These are phyloP conservation scores for Tursiops truncatus DNA, from an alignment of 2,113 vertebrate genomes.

Conservation along the genomic window DNA sequence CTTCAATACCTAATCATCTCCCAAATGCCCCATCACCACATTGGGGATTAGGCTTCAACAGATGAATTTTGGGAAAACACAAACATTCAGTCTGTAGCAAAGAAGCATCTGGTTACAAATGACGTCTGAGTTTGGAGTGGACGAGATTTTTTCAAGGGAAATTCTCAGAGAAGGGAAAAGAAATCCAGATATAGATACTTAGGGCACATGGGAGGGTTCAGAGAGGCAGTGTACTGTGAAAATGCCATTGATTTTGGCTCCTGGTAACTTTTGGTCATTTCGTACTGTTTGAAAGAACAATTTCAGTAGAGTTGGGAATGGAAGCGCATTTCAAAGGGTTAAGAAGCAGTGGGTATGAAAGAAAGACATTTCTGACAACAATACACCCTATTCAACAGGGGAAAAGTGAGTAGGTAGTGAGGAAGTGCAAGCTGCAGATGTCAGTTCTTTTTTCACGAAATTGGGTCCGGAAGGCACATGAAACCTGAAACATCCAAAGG, in stretches of 20 bases:
- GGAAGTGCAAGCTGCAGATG: not conserved
- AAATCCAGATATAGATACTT: not conserved
- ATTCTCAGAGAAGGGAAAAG: not conserved
- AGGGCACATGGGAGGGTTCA: not conserved
- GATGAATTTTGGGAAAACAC: not conserved
- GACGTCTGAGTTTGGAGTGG: not conserved
- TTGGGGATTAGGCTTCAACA: not conserved
- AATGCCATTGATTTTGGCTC: constrained; percentile 32
- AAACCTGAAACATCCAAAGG: not conserved
- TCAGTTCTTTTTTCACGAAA: not conserved
- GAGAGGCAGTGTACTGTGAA: not conserved
- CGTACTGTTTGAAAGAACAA: not conserved
- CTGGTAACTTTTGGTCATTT: not conserved
- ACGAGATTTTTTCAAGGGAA: constrained; percentile 7
- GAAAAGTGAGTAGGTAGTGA: not conserved
- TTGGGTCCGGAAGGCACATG: not conserved
- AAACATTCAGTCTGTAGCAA: not conserved
- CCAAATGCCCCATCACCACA: not conserved
- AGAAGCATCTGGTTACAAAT: not conserved
- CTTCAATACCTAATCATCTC: not conserved
- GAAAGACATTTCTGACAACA: not conserved
- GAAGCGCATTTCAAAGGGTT: not conserved
- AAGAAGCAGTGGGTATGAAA: not conserved
- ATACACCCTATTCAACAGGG: not conserved
- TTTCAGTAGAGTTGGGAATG: not conserved